Evolutionary conservation across 2,797 vertebrate species (phyloP).

Genomic region (Hipposideros larvatus): DNA sequence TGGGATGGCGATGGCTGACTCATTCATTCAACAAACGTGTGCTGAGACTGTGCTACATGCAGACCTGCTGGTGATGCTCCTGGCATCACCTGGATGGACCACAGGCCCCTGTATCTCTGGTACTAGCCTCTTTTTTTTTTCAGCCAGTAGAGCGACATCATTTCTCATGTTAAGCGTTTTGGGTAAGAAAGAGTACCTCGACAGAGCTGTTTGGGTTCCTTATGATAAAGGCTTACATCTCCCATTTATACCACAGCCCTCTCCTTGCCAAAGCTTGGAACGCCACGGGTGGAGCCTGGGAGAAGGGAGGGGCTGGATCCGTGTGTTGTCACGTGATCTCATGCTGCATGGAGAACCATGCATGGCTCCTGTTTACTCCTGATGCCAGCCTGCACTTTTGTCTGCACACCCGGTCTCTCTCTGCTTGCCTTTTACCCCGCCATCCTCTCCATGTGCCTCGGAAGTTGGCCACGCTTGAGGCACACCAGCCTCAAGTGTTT

Average conservation of each 20-base stretch:
- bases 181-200: not conserved
- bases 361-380: rapidly evolving
- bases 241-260: not conserved
- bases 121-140: not conserved
- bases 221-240: not conserved
- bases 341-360: rapidly evolving
- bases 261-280: not conserved
- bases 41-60: not conserved
- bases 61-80: not conserved
- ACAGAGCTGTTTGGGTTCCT: not conserved
- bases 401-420: not conserved
- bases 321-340: not conserved
- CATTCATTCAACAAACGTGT: not conserved
- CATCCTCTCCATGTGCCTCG: not conserved
- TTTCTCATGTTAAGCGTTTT: not conserved
- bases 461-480: not conserved
- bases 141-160: not conserved
- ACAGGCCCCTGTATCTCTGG: not conserved
- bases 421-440: not conserved
- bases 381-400: not conserved
- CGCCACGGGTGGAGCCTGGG: not conserved
- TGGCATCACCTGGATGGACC: not conserved
- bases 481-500: not conserved
- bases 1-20: not conserved
- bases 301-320: not conserved